Conservation (phyloP, 1,140 invertebrate species). For the Pseudobourletiella spinata region DNA sequence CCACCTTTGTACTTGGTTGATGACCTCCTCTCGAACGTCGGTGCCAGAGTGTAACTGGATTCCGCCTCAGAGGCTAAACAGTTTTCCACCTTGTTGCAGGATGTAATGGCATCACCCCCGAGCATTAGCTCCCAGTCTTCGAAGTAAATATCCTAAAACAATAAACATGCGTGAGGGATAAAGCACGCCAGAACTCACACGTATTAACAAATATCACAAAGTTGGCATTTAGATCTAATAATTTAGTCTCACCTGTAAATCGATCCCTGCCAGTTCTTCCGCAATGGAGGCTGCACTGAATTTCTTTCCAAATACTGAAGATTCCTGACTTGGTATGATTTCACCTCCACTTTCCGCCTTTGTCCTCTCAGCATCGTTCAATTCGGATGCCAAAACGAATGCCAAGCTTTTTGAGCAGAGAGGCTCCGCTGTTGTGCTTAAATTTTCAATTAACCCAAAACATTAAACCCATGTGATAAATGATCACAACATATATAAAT, state of each 20-base stretch:
- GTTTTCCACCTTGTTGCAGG: constrained; percentile 65
- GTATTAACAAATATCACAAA: no score
- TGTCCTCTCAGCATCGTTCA: not conserved
- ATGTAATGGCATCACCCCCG: constrained; percentile 69
- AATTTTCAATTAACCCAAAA: no score
- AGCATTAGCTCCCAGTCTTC: constrained; percentile 67
- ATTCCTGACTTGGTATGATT: not conserved
- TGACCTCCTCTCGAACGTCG: not conserved
- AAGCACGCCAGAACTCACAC: no score
- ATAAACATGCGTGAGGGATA: no score
- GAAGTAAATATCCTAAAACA: constrained; percentile 59
- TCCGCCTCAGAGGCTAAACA: constrained; percentile 28
- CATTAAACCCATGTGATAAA: no score
- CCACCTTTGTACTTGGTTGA: not conserved
- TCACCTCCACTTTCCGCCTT: constrained; percentile 2
- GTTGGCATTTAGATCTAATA: no score
- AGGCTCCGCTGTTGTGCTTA: no score
- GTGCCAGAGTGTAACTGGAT: not conserved
- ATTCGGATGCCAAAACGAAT: not conserved
- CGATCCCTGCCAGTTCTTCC: constrained; percentile 74
- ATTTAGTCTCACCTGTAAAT: constrained; percentile 46
- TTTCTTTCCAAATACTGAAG: constrained; percentile 42
- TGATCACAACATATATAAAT: no score
- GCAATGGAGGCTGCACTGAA: constrained; percentile 79
- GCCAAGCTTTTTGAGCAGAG: no score